Conservation (phyloP, 2,888 invertebrate species). For the Sepioteuthis lessoniana region DNA sequence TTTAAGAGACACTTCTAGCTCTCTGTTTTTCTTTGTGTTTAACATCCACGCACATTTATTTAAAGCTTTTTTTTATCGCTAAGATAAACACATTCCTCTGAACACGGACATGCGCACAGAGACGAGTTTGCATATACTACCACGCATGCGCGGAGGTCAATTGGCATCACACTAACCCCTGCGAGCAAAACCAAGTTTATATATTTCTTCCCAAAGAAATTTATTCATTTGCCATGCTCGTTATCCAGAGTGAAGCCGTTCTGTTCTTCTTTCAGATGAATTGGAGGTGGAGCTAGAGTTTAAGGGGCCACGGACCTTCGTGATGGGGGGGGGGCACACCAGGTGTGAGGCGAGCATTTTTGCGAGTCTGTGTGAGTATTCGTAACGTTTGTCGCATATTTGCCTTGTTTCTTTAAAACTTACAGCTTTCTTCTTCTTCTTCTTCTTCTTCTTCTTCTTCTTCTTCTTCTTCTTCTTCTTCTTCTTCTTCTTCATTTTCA, state of each 20-base stretch:
- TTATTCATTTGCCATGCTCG: neutral
- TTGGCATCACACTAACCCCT: neutral
- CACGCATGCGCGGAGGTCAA: neutral
- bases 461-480: neutral
- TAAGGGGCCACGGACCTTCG: neutral
- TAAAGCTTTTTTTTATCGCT: no score
- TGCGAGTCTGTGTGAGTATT: no score
- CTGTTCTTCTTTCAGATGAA: neutral
- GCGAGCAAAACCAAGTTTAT: neutral
- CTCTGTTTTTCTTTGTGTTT: neutral
- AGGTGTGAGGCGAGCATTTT: neutral
- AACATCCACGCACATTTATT: neutral
- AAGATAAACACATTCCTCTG: no score
- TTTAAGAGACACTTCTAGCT: neutral
- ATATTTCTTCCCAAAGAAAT: neutral
- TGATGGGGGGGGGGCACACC: neutral
- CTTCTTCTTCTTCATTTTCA: no score
- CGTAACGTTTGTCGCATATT: neutral
- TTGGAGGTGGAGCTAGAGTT: neutral
- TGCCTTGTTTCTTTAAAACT: neutral
- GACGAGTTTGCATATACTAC: neutral
- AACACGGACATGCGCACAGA: neutral
- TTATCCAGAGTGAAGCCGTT: neutral
- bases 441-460: neutral
- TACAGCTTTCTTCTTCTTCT: neutral